A percentile compares a stretch with the other conserved stretches of the same genome.
Conservation (phyloP, 1,140 invertebrate species). For the Ceratosolen solmsi region DNA sequence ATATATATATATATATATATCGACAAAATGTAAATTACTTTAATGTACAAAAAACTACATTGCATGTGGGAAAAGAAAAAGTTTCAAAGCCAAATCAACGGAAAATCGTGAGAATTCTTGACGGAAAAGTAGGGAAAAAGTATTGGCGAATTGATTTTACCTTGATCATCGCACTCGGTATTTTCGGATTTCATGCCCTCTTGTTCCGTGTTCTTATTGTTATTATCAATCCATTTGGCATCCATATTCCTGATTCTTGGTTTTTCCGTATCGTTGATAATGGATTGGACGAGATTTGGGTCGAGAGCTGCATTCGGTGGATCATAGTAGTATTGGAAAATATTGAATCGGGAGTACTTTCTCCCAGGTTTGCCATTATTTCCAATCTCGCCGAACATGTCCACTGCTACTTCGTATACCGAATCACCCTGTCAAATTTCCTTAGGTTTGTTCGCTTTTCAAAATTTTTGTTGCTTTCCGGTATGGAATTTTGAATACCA, state of each 20-base stretch:
- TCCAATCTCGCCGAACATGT: neutral
- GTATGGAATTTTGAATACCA: neutral
- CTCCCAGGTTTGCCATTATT: neutral
- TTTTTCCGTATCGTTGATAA: constrained; percentile 38
- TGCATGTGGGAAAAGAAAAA: too few species aligned
- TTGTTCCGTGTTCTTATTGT: neutral
- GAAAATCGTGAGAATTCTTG: too few species aligned
- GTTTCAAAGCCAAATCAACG: too few species aligned
- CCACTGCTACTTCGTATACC: neutral
- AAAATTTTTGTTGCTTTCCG: neutral
- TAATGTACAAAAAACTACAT: too few species aligned
- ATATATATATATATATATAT: too few species aligned
- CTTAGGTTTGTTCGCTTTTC: constrained; percentile 10
- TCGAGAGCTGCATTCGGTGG: constrained; percentile 72
- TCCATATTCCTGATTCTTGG: neutral
- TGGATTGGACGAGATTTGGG: constrained; percentile 63
- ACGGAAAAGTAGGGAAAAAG: too few species aligned
- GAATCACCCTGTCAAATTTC: neutral
- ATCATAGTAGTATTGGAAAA: constrained; percentile 74
- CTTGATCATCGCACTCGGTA: neutral
- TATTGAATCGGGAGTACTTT: constrained; percentile 63
- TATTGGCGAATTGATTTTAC: neutral
- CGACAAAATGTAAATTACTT: too few species aligned
- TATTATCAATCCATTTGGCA: neutral
- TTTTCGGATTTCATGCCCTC: neutral